A percentile compares a stretch with the other conserved stretches of the same genome.
Evolutionary conservation across 2,888 invertebrate species (phyloP).

Genomic region (Sesamia inferens): DNA sequence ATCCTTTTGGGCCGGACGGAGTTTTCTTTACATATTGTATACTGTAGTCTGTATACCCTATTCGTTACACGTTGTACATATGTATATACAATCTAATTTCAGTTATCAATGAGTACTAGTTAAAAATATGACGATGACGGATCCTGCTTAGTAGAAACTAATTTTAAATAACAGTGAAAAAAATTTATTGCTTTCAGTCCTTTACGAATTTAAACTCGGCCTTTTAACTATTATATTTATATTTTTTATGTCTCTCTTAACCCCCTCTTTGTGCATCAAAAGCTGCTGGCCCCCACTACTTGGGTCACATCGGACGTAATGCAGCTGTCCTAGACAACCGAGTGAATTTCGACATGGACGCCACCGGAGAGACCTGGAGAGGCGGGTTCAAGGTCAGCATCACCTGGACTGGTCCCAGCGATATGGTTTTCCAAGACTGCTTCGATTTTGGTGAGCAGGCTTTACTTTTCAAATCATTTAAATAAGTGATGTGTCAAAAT

Average conservation of each 20-base stretch:
- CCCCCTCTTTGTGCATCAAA: slow-evolving; percentile 8
- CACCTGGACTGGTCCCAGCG: slow-evolving; percentile 82
- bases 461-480: background rate
- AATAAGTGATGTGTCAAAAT: background rate
- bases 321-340: slow-evolving; percentile 69
- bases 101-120: background rate
- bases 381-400: slow-evolving; percentile 78
- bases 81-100: background rate
- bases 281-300: slow-evolving; percentile 67
- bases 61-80: too few relatives aligned
- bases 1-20: too few relatives aligned
- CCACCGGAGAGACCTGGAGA: slow-evolving; percentile 68
- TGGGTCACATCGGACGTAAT: slow-evolving; percentile 80
- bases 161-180: background rate
- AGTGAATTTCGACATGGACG: slow-evolving; percentile 73
- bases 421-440: slow-evolving; percentile 86
- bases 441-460: slow-evolving; percentile 81
- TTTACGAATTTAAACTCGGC: background rate
- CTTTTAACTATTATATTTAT: background rate
- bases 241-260: background rate
- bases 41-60: too few relatives aligned
- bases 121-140: background rate
- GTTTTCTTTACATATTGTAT: too few relatives aligned
- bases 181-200: too few relatives aligned
- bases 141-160: background rate